A percentile compares a stretch with the other conserved stretches of the same genome.
Conservation (phyloP, 1,140 invertebrate genomes). For the Drosophila sp. region DNA sequence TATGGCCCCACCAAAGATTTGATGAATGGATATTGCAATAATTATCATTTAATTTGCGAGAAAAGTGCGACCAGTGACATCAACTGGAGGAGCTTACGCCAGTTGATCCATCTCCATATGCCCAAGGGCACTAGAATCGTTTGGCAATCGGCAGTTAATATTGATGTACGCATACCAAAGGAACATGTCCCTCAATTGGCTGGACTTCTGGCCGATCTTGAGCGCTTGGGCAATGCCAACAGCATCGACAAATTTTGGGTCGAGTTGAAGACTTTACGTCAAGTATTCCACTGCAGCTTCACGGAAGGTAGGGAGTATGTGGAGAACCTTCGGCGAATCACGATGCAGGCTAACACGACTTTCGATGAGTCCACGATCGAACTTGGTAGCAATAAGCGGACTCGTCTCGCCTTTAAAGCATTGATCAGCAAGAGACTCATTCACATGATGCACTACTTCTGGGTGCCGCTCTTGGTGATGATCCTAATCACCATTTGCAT, state of each 20-base stretch:
- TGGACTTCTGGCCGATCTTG: neutral
- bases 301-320: neutral
- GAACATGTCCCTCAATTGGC: neutral
- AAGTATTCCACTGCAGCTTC: neutral
- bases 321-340: neutral
- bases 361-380: neutral
- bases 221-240: neutral
- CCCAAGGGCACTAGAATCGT: neutral
- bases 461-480: neutral
- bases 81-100: neutral
- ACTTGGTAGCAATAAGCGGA: neutral
- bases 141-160: neutral
- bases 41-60: neutral
- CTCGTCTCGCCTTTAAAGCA: neutral
- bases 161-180: neutral
- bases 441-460: neutral
- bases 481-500: neutral
- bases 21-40: neutral
- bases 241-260: neutral
- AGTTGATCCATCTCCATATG: neutral
- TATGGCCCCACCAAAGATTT: slow-evolving; percentile 84
- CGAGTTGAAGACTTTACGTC: neutral
- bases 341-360: neutral
- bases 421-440: neutral
- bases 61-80: neutral